phyloP scores from a whole-genome alignment of 2,888 invertebrate genomes.

The Tenthredo amoena region DNA sequence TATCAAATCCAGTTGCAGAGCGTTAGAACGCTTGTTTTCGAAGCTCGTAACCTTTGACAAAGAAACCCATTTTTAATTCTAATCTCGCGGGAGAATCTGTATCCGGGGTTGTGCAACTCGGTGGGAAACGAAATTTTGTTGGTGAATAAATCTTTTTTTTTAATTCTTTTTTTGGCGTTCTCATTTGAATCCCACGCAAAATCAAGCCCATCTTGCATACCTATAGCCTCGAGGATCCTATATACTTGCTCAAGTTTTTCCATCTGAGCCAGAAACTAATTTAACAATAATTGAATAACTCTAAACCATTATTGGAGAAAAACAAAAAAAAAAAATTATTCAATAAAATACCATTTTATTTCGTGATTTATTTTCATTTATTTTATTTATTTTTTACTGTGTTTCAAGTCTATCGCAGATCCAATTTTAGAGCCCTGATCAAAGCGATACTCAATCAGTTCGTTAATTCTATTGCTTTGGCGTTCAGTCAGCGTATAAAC shows the following conservation, averaged over 20 bases:
- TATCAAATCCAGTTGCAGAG: background rate
- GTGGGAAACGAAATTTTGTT: constrained; percentile 17
- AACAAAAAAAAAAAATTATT: background rate
- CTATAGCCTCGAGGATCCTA: background rate
- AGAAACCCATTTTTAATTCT: background rate
- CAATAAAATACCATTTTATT: background rate
- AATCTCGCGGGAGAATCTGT: background rate
- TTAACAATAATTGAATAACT: background rate
- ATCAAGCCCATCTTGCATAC: background rate
- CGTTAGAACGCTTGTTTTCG: background rate
- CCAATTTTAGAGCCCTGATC: background rate
- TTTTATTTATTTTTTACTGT: background rate
- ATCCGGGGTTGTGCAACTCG: constrained; percentile 6
- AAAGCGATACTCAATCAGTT: constrained; percentile 1
- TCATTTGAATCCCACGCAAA: constrained; percentile 10
- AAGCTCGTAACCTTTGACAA: background rate
- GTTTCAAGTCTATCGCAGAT: background rate
- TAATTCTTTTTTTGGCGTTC: background rate
- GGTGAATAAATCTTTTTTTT: constrained; percentile 6
- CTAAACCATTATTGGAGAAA: background rate
- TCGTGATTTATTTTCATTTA: background rate
- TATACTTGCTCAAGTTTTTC: background rate
- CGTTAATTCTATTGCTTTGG: background rate
- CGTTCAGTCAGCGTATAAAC: background rate
- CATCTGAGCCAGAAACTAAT: background rate